Base-by-base conservation (phyloP, 2,888 invertebrate genomes). In the Creontiades dilutus region DNA sequence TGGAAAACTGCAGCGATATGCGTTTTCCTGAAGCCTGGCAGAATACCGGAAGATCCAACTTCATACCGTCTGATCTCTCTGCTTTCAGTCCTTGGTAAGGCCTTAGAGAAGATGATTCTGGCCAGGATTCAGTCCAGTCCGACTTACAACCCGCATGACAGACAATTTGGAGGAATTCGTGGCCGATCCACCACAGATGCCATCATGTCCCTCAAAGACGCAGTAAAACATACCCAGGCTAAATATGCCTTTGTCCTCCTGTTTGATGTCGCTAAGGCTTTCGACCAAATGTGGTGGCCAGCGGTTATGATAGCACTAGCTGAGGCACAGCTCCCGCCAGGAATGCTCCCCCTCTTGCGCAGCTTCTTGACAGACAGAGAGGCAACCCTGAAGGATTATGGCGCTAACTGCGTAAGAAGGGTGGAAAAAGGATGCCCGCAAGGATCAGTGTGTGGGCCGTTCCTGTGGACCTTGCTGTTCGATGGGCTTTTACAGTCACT, bases 401-500 rank as follows among this genome's bases (percentile, higher is more conserved):
- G 81, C 0, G 81, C 81, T 0, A 11, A 5, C 48, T 81, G 81
- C 47, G 14, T 13, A n/a, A 81, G 81, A 23, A 23, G 46, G 0
- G 85, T 89, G 4, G 14, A 19, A 1, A 80, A 55, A 37, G 84
- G 89, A 5, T 57, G 57, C 27, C 89, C 84, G 0, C 89, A 89
- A 28, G 82, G 89, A n/a, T 89, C 82, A 14, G 89, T 89, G 0
- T 19, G 19, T 68, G 89, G 89, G 13, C 89, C 89, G 0, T 46
- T 46, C 82, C 46, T 89, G 46, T 89, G 89, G 89, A 68, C 37
- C 37, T 4, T 84, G 4, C 46, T 57, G 9, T 84, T 89, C 4
- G 84, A 89, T 27, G 28, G 13, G 3, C 57, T 57, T 11, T 84
- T 82, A 7, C 2, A 37, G 37, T 37, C 37, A 4, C 37, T 37